Evolutionary conservation across 2,797 vertebrate species (phyloP).

Genomic region (Sternotherus odoratus): DNA sequence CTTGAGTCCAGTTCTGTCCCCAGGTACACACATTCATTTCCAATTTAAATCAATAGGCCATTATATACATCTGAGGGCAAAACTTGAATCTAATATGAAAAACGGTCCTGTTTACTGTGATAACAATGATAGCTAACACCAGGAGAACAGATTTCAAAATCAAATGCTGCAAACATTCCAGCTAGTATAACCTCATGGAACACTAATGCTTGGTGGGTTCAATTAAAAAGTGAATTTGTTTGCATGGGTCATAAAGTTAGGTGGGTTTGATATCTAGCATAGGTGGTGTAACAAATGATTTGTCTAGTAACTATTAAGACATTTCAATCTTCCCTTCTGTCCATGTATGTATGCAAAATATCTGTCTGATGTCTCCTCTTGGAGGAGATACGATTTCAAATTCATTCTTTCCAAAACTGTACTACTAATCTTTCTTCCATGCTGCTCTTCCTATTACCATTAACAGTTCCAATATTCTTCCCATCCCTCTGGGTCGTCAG

Average conservation of each 20-base stretch:
- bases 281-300: accelerated
- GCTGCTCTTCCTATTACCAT: neutral
- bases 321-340: neutral
- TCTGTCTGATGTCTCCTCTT: neutral
- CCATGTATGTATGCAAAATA: neutral
- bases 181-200: neutral
- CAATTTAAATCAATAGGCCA: neutral
- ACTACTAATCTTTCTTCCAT: neutral
- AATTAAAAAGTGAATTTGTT: neutral
- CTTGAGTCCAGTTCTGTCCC: neutral
- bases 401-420: neutral
- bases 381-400: neutral
- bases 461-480: neutral
- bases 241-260: neutral
- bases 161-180: neutral
- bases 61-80: accelerated
- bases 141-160: neutral
- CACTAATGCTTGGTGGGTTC: neutral
- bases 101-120: neutral
- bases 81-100: neutral
- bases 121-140: neutral
- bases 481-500: neutral
- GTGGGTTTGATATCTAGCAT: neutral
- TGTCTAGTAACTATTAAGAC: neutral
- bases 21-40: neutral